Conservation (phyloP, 2,797 vertebrate genomes). For the Xenopus petersii region DNA sequence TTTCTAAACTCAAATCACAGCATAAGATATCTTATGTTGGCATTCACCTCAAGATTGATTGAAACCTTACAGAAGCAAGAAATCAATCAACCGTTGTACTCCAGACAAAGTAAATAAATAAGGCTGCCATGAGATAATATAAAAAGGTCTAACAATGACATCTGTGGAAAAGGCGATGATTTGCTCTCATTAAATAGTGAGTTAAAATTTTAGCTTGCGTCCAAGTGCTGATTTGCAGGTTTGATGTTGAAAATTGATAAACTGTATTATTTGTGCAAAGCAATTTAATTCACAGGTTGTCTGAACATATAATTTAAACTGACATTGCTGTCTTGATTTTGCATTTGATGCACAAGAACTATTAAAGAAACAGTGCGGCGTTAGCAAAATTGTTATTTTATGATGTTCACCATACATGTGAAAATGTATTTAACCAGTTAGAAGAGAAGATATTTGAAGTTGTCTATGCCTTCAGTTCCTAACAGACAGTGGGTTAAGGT, state of each 20-base stretch:
- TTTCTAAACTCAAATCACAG: constrained; percentile 57
- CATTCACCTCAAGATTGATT: constrained; percentile 77
- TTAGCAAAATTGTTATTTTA: not conserved
- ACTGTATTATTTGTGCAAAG: too few relatives aligned
- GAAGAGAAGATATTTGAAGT: too few relatives aligned
- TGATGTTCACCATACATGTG: too few relatives aligned
- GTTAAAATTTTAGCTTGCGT: constrained; percentile 8
- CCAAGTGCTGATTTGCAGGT: not conserved
- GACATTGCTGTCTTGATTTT: too few relatives aligned
- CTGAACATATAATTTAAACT: too few relatives aligned
- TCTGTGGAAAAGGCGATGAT: constrained; percentile 59
- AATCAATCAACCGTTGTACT: constrained; percentile 96
- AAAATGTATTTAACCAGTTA: too few relatives aligned
- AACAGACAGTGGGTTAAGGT: too few relatives aligned
- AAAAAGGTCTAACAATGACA: constrained; percentile 83
- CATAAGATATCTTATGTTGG: constrained; percentile 70
- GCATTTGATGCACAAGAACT: too few relatives aligned
- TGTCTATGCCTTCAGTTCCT: too few relatives aligned
- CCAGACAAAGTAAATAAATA: constrained; percentile 98
- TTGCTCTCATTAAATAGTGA: not conserved
- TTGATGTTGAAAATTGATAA: too few relatives aligned
- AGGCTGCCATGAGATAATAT: constrained; percentile 81
- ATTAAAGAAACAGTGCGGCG: too few relatives aligned
- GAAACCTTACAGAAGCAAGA: constrained; percentile 91
- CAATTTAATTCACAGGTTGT: too few relatives aligned